phyloP scores from a whole-genome alignment of 2,888 invertebrate genomes.

The Deilephila elpenor region DNA sequence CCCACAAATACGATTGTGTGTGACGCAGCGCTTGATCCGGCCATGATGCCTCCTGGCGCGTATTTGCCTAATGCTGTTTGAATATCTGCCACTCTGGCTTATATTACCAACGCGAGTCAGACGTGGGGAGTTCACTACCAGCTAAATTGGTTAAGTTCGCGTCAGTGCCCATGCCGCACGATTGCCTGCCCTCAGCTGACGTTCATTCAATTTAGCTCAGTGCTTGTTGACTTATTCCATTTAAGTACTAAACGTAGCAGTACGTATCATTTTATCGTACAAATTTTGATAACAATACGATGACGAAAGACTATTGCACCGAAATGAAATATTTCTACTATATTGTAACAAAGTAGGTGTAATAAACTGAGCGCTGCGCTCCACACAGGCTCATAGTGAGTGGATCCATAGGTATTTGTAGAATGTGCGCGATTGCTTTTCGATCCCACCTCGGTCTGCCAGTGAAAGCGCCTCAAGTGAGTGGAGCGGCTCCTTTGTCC shows the following conservation, averaged over 20 bases:
- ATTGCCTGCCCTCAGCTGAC: no score
- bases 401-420: neutral
- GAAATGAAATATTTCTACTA: no score
- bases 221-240: no score
- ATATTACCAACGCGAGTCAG: neutral
- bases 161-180: no score
- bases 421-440: conserved; percentile 6
- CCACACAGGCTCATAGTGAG: neutral
- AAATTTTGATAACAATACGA: no score
- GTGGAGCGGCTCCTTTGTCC: conserved; percentile 12
- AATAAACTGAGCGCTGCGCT: no score
- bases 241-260: no score
- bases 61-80: conserved; percentile 36
- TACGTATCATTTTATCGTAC: no score
- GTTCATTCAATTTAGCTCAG: no score
- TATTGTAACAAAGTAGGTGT: no score
- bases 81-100: neutral
- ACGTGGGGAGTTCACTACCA: neutral
- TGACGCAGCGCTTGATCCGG: conserved; percentile 44
- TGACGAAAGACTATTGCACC: no score
- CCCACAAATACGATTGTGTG: conserved; percentile 47
- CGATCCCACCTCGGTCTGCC: conserved; percentile 33
- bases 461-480: conserved; percentile 5
- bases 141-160: no score
- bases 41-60: conserved; percentile 35